These are phyloP conservation scores for Micromussa lordhowensis DNA, from an alignment of 92 coral and sea anemone species.

Conservation along the genomic window DNA sequence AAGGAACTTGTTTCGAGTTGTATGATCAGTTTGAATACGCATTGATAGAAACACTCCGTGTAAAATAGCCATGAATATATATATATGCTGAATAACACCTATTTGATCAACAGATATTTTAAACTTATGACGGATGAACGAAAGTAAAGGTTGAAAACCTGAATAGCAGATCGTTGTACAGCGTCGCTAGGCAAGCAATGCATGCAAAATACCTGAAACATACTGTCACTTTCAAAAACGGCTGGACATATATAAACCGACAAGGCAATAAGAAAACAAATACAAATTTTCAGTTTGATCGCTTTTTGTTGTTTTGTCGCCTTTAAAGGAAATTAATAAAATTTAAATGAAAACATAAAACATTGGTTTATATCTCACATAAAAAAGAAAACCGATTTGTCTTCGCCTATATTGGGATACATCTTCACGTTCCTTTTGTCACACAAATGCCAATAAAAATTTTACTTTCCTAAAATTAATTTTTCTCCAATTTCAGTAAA, in stretches of 20 bases:
- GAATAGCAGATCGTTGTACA: neutral
- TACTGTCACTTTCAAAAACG: neutral
- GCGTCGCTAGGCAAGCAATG: neutral
- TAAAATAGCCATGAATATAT: neutral
- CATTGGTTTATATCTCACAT: neutral
- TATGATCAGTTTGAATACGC: no score
- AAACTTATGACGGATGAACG: neutral
- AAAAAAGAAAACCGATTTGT: neutral
- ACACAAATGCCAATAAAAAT: neutral
- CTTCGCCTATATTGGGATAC: neutral
- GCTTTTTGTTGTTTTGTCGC: neutral
- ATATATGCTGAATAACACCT: neutral
- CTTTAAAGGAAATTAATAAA: neutral
- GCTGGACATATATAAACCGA: neutral
- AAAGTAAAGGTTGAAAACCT: neutral
- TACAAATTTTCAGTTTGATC: neutral
- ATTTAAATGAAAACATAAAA: neutral
- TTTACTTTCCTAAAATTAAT: neutral
- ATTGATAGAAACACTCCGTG: neutral
- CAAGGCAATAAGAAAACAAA: neutral
- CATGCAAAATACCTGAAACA: neutral
- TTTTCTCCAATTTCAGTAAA: neutral
- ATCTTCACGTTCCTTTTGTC: neutral
- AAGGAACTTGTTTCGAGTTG: no score
- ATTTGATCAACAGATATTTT: neutral